Conservation (phyloP, 92 coral and sea anemone genomes). For the Zoanthus sociatus region DNA sequence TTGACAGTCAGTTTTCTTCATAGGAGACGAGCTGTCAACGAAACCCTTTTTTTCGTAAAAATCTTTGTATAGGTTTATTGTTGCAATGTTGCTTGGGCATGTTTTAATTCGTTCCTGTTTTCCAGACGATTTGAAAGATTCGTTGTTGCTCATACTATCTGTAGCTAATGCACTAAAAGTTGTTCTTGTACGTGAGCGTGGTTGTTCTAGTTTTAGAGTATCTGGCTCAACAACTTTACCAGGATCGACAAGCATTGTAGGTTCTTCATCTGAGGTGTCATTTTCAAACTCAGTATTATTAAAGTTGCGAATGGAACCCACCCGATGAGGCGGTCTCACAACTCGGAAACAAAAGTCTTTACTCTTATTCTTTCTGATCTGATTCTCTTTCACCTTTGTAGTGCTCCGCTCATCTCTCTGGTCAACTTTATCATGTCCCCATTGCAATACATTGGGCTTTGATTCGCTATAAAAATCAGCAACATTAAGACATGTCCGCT, state of each 20-base stretch:
- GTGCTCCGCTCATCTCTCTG: constrained; percentile 12
- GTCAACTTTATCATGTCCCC: constrained; percentile 30
- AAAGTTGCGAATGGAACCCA: constrained; percentile 82
- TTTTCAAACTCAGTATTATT: constrained; percentile 57
- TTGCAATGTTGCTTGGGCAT: constrained; percentile 1
- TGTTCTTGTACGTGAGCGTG: neutral
- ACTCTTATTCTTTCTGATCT: neutral
- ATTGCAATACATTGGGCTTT: constrained; percentile 54
- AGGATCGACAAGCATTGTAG: constrained; percentile 43
- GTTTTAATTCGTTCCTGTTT: constrained; percentile 7
- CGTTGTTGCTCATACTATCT: neutral
- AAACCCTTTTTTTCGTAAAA: neutral
- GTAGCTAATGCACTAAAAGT: neutral
- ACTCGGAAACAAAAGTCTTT: constrained; percentile 65
- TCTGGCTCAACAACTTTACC: constrained; percentile 7
- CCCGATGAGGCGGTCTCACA: constrained; percentile 74
- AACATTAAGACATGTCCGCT: constrained; percentile 53
- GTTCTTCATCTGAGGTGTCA: constrained; percentile 56
- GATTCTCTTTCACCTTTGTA: neutral
- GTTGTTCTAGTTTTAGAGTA: neutral
- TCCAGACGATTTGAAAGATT: neutral
- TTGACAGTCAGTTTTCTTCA: neutral
- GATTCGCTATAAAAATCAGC: constrained; percentile 76
- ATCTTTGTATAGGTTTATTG: neutral
- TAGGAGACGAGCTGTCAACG: neutral